Percentiles rank a stretch among this genome's conserved stretches.
Conservation (phyloP, 92 coral and sea anemone genomes). For the Siderastrea radians region DNA sequence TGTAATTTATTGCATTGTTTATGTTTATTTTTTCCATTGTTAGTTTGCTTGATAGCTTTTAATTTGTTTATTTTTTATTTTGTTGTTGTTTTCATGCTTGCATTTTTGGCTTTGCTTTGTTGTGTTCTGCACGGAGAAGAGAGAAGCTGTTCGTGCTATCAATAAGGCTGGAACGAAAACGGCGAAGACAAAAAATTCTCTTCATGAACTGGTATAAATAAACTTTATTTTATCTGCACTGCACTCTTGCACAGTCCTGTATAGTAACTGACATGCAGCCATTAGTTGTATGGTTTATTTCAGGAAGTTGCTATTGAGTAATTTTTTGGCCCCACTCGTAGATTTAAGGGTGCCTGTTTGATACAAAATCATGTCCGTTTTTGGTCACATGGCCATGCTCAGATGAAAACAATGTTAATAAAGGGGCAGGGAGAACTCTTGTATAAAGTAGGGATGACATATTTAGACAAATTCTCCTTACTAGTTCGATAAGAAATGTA, state of each 20-base stretch:
- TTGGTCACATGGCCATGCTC: too few relatives aligned
- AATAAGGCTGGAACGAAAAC: constrained; percentile 32
- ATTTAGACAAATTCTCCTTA: too few relatives aligned
- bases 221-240: constrained; percentile 15
- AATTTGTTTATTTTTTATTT: not conserved
- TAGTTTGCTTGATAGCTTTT: not conserved
- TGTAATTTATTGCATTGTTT: too few relatives aligned
- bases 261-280: not conserved
- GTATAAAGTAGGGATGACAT: too few relatives aligned
- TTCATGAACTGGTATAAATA: constrained; percentile 40
- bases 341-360: too few relatives aligned
- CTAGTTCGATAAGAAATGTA: too few relatives aligned
- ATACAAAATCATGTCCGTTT: too few relatives aligned
- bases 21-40: not conserved
- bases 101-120: constrained; percentile 21
- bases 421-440: too few relatives aligned
- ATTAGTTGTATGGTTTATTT: too few relatives aligned
- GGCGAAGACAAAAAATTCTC: constrained; percentile 29
- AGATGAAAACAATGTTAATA: too few relatives aligned
- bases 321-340: too few relatives aligned
- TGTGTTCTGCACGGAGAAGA: constrained; percentile 26
- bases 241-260: not conserved
- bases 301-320: too few relatives aligned
- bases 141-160: constrained; percentile 20
- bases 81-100: not conserved